Percentiles rank a stretch among this genome's conserved stretches.
Evolutionary conservation across 1,140 invertebrate species (phyloP).

Genomic region (Platyscapa corneri): DNA sequence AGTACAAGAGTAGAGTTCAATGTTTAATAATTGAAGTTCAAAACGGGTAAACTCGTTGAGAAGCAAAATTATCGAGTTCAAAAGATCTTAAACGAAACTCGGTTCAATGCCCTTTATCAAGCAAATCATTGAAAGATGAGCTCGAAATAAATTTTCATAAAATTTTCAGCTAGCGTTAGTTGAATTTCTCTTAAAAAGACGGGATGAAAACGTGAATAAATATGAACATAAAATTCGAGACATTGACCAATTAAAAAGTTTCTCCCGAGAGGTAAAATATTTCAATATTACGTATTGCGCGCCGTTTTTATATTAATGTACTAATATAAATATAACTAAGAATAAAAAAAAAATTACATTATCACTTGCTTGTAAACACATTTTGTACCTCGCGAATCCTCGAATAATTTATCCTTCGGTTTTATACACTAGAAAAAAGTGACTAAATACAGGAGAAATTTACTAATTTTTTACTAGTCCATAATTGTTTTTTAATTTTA

Average conservation of each 20-base stretch:
- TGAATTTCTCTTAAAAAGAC: no score
- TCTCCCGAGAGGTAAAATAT: not conserved
- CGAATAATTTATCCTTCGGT: not conserved
- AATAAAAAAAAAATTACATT: not conserved
- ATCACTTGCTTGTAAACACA: not conserved
- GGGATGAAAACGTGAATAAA: not conserved
- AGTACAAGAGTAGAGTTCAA: not conserved
- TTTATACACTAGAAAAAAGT: not conserved
- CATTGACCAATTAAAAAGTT: not conserved
- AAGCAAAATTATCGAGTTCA: not conserved
- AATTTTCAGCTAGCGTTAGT: not conserved
- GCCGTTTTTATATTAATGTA: not conserved
- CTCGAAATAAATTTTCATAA: not conserved
- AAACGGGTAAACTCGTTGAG: not conserved
- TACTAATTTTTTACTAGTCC: not conserved
- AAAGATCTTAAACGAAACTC: not conserved
- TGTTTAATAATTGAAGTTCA: not conserved
- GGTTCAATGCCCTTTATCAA: no score
- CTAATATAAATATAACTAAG: not conserved
- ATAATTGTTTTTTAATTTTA: not conserved
- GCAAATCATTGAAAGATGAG: not conserved
- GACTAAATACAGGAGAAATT: not conserved
- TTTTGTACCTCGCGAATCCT: not conserved
- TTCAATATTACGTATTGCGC: not conserved
- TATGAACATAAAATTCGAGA: not conserved